phyloP scores from a whole-genome alignment of 2,888 invertebrate genomes.

The Drosophila imparisetae region DNA sequence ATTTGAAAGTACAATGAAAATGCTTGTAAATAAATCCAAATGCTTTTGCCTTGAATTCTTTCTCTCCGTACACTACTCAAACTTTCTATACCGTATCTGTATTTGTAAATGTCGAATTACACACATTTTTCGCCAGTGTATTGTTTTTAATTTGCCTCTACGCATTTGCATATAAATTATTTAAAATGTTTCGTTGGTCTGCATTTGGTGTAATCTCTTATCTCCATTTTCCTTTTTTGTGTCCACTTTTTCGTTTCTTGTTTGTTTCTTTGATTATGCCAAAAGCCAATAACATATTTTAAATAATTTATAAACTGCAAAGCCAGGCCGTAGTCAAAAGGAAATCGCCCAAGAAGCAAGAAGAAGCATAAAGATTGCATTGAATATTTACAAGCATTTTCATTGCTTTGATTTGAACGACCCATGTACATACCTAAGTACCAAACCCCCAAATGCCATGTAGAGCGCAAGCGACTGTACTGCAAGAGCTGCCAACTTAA shows the following conservation, averaged over 20 bases:
- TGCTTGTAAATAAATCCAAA: constrained; percentile 82
- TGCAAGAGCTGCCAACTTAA: constrained; percentile 66
- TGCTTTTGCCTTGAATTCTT: constrained; percentile 62
- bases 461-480: constrained; percentile 62
- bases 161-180: constrained; percentile 77
- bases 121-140: constrained; percentile 26
- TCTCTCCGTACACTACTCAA: constrained; percentile 15
- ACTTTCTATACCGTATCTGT: constrained; percentile 20
- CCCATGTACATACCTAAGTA: constrained; percentile 31
- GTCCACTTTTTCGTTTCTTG: constrained; percentile 4
- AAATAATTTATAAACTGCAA: constrained; percentile 75
- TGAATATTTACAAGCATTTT: constrained; percentile 83
- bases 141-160: constrained; percentile 32
- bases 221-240: constrained; percentile 8
- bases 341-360: constrained; percentile 25
- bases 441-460: constrained; percentile 9
- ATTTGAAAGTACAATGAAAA: constrained; percentile 82
- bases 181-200: constrained; percentile 69
- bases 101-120: constrained; percentile 18
- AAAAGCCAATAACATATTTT: constrained; percentile 69
- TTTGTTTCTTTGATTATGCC: constrained; percentile 46
- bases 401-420: constrained; percentile 80
- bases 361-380: constrained; percentile 60
- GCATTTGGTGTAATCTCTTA: constrained; percentile 43
- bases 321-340: constrained; percentile 53